Evolutionary conservation across 2,888 invertebrate genomes (phyloP).

Genomic region (Dorcus parallelipipedus): DNA sequence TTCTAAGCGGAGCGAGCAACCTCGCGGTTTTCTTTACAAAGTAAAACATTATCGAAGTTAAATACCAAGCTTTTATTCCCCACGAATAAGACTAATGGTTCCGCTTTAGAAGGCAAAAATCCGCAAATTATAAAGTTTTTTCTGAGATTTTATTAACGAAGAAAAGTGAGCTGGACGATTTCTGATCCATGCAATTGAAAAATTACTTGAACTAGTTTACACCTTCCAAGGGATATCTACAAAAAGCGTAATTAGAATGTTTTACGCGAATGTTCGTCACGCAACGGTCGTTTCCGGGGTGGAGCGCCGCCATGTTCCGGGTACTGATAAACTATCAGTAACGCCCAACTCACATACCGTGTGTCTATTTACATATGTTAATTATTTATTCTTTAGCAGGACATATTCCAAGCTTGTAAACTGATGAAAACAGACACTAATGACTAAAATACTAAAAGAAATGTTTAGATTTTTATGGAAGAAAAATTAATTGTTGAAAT

Average conservation of each 20-base stretch:
- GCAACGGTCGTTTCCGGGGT: constrained; percentile 41
- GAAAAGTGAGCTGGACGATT: constrained; percentile 28
- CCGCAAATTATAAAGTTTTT: constrained; percentile 41
- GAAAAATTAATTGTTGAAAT: too few relatives aligned
- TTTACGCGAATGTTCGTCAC: constrained; percentile 28
- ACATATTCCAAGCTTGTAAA: too few relatives aligned
- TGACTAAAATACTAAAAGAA: too few relatives aligned
- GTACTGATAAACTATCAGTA: constrained; percentile 42
- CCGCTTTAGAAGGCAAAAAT: constrained; percentile 33
- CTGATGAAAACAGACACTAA: background rate
- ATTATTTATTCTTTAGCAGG: constrained; percentile 5
- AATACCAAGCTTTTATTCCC: constrained; percentile 18
- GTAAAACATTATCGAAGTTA: constrained; percentile 17
- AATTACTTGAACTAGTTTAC: background rate
- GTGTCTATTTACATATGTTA: constrained; percentile 20
- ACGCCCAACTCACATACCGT: constrained; percentile 37
- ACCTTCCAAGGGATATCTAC: background rate
- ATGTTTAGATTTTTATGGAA: too few relatives aligned
- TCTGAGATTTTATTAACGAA: constrained; percentile 32
- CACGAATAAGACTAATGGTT: constrained; percentile 34
- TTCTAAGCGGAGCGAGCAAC: constrained; percentile 7
- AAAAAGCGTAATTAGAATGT: background rate
- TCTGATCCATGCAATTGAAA: background rate
- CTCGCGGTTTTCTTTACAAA: background rate
- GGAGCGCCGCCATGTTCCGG: constrained; percentile 45